Evolutionary conservation across 1,140 invertebrate genomes (phyloP).

Genomic region (Chrysopa pallens): DNA sequence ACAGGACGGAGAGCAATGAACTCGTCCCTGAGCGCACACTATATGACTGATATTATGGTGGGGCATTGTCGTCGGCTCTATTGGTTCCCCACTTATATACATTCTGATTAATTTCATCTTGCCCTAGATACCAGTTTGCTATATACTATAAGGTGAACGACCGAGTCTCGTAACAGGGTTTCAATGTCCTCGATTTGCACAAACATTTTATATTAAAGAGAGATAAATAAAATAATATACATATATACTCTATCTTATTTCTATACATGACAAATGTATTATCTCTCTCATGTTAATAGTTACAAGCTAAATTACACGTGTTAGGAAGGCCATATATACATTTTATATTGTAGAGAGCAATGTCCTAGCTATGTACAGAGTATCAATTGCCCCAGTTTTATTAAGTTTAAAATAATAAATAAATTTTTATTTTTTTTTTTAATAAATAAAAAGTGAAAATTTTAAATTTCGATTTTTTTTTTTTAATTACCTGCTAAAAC

Average conservation of each 20-base stretch:
- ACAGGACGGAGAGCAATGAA: not conserved
- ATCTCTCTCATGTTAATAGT: too few relatives aligned
- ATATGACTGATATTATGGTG: constrained; percentile 5
- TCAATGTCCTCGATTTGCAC: too few relatives aligned
- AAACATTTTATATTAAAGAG: too few relatives aligned
- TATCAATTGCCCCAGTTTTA: constrained; percentile 17
- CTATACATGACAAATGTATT: too few relatives aligned
- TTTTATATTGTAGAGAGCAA: constrained; percentile 11
- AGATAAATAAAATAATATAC: too few relatives aligned
- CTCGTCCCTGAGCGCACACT: not conserved
- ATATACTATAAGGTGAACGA: constrained; percentile 17
- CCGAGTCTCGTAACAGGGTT: constrained; percentile 3
- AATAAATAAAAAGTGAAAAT: too few relatives aligned
- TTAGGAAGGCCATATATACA: constrained; percentile 13
- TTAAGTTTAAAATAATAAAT: not conserved
- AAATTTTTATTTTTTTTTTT: too few relatives aligned
- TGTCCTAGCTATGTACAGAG: constrained; percentile 17
- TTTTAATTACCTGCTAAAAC: constrained; percentile 31
- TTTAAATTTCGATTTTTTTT: too few relatives aligned
- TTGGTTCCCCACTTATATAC: constrained; percentile 19
- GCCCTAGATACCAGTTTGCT: constrained; percentile 18
- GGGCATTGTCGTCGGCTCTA: constrained; percentile 11
- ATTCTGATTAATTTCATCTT: constrained; percentile 23
- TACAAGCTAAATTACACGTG: not conserved
- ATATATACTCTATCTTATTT: too few relatives aligned